Evolutionary conservation across 2,888 invertebrate genomes (phyloP).

Genomic region (Perizoma affinitatum): DNA sequence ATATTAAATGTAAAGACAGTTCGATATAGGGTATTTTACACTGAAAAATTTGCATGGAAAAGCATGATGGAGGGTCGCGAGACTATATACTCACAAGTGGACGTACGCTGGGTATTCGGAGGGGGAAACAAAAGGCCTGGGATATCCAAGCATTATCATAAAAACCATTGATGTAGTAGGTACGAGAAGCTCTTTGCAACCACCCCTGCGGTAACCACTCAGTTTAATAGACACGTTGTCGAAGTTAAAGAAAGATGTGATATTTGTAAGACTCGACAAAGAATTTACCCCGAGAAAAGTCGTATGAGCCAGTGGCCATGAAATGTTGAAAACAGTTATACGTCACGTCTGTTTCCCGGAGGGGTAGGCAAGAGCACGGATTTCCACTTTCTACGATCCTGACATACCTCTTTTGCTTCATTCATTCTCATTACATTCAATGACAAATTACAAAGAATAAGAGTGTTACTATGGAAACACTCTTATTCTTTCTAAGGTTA

Average conservation of each 20-base stretch:
- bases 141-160: conserved; percentile 19
- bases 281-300: no score
- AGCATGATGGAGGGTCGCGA: conserved; percentile 16
- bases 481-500: no score
- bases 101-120: conserved; percentile 17
- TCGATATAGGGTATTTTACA: conserved; percentile 5
- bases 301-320: no score
- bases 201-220: conserved; percentile 8
- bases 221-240: conserved; percentile 21
- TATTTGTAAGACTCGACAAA: conserved; percentile 4
- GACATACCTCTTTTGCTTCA: no score
- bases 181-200: conserved; percentile 19
- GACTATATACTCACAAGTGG: conserved; percentile 19
- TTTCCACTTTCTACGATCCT: no score
- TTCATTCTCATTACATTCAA: no score
- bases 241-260: conserved; percentile 9
- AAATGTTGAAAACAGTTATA: no score
- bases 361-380: no score
- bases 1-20: conserved; percentile 2
- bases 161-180: conserved; percentile 27
- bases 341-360: no score
- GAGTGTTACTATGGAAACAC: no score
- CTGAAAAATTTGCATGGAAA: conserved; percentile 9
- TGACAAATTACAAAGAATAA: no score
- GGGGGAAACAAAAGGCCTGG: conserved; percentile 29